Evolutionary conservation across 2,888 invertebrate species (phyloP), one percentile per base, ranked within the genome.

Genomic region (Macrosiphum euphorbiae): DNA sequence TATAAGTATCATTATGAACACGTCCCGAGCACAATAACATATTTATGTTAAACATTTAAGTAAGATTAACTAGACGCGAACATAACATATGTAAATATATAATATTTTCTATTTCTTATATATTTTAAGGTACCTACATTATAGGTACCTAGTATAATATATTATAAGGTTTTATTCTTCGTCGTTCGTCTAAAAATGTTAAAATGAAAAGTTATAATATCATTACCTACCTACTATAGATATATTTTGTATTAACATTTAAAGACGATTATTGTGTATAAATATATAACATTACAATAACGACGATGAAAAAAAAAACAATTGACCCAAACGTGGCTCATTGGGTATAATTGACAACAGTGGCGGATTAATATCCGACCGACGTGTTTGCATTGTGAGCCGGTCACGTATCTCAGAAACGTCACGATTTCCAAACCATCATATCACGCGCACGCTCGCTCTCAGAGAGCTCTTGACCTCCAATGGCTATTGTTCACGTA

Each of bases 391-490:
- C 90, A 90, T 94, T 90, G 93, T 86, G 93, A 90, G 93, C 93
- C 50, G 86, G 93, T 94, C 93, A 94, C 93, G 93, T 94, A 94
- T 90, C 86, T 86, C 61, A 44, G 86, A 94, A 90, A 90, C 90
- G 86, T 90, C 93, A 94, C 93, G 93, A 94, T 94, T 94, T 55
- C 61, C 90, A 86, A 94, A 90, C 90, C 93, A 52, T 86, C 93
- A 28, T 47, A 93, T 94, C 93, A 94, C 90, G 86, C 93, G 90
- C 93, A 16, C 88, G 61, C 89, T 58, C n/a, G 16, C 58, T 28
- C 89, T 35, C 47, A 13, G 90, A 94, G 90, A 94, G 90, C 93
- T 94, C 93, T 94, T 94, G 93, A 94, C 93, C 93, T 94, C 93
- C 90, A 61, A 41, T 47, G 85, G 55, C 90, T 61, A 90, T 94